phyloP scores from a whole-genome alignment of 2,888 invertebrate species.

The Physocephala rufipes region DNA sequence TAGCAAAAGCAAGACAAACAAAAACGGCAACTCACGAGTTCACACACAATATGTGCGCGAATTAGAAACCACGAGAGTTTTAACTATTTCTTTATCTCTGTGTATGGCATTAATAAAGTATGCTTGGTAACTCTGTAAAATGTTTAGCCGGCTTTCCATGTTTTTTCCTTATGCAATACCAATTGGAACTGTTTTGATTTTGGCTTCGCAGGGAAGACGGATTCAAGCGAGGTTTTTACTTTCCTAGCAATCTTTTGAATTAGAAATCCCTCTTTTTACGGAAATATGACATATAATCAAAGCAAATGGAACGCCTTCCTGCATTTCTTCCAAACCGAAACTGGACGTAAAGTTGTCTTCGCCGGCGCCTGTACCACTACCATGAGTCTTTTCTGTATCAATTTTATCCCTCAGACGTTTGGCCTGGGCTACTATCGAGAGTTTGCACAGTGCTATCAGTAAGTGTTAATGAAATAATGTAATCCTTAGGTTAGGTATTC shows the following conservation, averaged over 20 bases:
- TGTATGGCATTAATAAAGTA: too few relatives aligned
- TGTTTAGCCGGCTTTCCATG: too few relatives aligned
- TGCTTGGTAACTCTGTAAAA: too few relatives aligned
- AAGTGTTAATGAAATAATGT: constrained; percentile 45
- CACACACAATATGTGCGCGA: too few relatives aligned
- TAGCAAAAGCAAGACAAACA: too few relatives aligned
- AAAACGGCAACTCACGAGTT: too few relatives aligned
- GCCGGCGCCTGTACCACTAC: constrained; percentile 66
- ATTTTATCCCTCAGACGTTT: constrained; percentile 72
- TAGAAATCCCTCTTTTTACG: background rate
- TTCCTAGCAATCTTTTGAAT: background rate
- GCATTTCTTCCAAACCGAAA: constrained; percentile 63
- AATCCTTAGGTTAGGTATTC: background rate
- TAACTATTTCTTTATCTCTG: too few relatives aligned
- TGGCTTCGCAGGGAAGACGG: background rate
- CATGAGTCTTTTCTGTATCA: constrained; percentile 64
- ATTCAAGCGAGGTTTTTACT: background rate
- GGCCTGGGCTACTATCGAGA: constrained; percentile 72
- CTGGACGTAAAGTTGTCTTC: constrained; percentile 69
- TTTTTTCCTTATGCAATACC: background rate
- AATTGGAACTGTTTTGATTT: background rate
- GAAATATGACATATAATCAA: constrained; percentile 24
- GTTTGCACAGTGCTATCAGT: constrained; percentile 74
- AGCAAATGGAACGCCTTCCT: constrained; percentile 40
- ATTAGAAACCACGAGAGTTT: too few relatives aligned